Percentiles rank a stretch among this genome's conserved stretches.
Conservation (phyloP, 2,797 vertebrate genomes). For the Microctenopoma stevenorrisi region DNA sequence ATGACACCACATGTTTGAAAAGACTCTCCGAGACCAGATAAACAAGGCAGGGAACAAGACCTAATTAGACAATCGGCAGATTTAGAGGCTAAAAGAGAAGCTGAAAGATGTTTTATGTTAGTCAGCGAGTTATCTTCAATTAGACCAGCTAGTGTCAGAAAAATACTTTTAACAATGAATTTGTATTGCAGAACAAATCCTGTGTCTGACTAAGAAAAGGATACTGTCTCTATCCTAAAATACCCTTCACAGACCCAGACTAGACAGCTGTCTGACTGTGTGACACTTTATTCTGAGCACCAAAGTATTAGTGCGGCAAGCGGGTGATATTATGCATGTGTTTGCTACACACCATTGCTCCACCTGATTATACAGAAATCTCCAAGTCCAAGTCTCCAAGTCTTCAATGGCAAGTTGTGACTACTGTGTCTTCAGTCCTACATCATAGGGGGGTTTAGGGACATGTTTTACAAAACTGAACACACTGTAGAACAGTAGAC, state of each 20-base stretch:
- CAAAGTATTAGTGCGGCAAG: slow-evolving; percentile 37
- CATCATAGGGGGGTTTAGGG: slow-evolving; percentile 21
- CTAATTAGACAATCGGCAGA: slow-evolving; percentile 13
- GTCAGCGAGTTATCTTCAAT: slow-evolving; percentile 11
- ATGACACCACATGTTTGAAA: slow-evolving; percentile 48
- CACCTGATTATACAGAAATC: slow-evolving; percentile 45
- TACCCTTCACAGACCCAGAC: slow-evolving; percentile 37
- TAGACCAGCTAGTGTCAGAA: background rate
- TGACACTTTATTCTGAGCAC: slow-evolving; percentile 18
- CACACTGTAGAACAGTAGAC: background rate
- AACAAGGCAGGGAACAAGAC: slow-evolving; percentile 31
- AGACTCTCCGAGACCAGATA: slow-evolving; percentile 23
- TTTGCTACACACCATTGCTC: slow-evolving; percentile 30
- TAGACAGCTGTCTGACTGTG: slow-evolving; percentile 13
- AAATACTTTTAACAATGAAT: slow-evolving; percentile 24
- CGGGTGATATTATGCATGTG: slow-evolving; percentile 39
- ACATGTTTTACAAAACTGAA: slow-evolving; percentile 21
- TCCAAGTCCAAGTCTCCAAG: slow-evolving; percentile 10
- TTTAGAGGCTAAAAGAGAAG: slow-evolving; percentile 15
- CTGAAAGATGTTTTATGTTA: slow-evolving; percentile 20
- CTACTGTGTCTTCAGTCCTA: slow-evolving; percentile 32
- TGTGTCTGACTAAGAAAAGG: slow-evolving; percentile 27
- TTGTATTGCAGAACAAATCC: slow-evolving; percentile 2
- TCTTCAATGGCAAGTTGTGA: slow-evolving; percentile 32
- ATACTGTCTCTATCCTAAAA: slow-evolving; percentile 38